Evolutionary conservation across 2,888 invertebrate genomes (phyloP).

Genomic region (Ecdyonurus torrentis): DNA sequence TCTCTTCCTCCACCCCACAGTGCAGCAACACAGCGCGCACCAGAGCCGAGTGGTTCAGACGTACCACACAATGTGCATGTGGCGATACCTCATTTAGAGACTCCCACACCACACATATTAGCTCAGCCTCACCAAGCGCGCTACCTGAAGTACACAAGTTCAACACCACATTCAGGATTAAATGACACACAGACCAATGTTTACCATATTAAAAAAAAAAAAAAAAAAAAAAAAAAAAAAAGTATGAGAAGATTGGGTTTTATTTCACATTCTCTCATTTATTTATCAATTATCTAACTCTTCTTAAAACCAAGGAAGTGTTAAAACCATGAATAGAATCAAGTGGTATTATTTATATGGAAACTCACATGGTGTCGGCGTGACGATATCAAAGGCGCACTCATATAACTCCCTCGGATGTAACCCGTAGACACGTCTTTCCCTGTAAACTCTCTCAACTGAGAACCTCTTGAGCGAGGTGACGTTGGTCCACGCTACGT

Average conservation of each 20-base stretch:
- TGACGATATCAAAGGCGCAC: constrained; percentile 86
- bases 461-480: constrained; percentile 46
- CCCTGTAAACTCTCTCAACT: constrained; percentile 72
- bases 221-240: neutral
- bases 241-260: constrained; percentile 6
- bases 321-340: no score
- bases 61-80: constrained; percentile 44
- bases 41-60: constrained; percentile 63
- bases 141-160: no score
- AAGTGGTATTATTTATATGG: no score
- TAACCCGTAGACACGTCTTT: constrained; percentile 48
- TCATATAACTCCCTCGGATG: constrained; percentile 82
- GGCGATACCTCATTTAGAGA: constrained; percentile 46
- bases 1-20: constrained; percentile 54
- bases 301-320: no score
- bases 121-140: constrained; percentile 69
- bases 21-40: constrained; percentile 58
- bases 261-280: no score
- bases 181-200: no score
- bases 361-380: constrained; percentile 42
- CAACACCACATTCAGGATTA: no score
- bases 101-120: constrained; percentile 61
- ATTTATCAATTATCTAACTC: no score
- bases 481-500: constrained; percentile 63
- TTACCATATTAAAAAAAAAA: neutral